Evolutionary conservation across 2,888 invertebrate species (phyloP), one percentile per base, ranked within the genome.

Genomic region (Campopleginae sp.): DNA sequence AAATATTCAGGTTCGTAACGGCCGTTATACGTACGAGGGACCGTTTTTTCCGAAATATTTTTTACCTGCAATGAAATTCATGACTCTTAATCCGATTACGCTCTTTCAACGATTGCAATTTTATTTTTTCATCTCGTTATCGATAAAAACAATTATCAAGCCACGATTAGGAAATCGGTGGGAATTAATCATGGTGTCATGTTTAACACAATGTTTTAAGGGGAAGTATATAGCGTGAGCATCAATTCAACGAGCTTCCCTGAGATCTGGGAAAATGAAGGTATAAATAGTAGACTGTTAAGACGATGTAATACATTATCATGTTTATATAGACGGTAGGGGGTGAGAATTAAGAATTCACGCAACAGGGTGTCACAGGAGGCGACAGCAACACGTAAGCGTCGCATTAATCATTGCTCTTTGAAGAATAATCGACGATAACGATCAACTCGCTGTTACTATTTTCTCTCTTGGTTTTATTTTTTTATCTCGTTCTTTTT

Each of bases 361-460:
- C 74, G 68, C 68, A 58, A 82, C 70, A 54, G 77, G 78, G 23
- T 44, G 63, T 42, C 12, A 80, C 46, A 63, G 80, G 74, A 80
- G 42, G 51, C 33, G 70, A 68, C 68, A 70, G 72, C 66, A 74
- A 83, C 86, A 86, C 86, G 86, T 80, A 80, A 86, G 54, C 23
- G 72, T 80, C 82, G 61, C 86, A 86, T 86, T 74, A 82, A 86
- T 86, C 86, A 86, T 86, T 48, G 72, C 63, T 44, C 58, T 71
- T 76, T 71, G 51, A 33, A 33, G 61, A 80, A 70, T 83, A 83
- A 86, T 83, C 86, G 80, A 61, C 76, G 48, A 72, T 68, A 68
- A 51, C 74, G 72, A 80, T 85, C 76, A 70, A 72, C 74, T 72
- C 23, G 33, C 38, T 51, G 31, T 70, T 48, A 19, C 33, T 71